Percentiles rank a stretch among this genome's conserved stretches.
These are phyloP conservation scores for Ibidorhyncha struthersii DNA, from an alignment of 2,113 vertebrate species.

Conservation along the genomic window DNA sequence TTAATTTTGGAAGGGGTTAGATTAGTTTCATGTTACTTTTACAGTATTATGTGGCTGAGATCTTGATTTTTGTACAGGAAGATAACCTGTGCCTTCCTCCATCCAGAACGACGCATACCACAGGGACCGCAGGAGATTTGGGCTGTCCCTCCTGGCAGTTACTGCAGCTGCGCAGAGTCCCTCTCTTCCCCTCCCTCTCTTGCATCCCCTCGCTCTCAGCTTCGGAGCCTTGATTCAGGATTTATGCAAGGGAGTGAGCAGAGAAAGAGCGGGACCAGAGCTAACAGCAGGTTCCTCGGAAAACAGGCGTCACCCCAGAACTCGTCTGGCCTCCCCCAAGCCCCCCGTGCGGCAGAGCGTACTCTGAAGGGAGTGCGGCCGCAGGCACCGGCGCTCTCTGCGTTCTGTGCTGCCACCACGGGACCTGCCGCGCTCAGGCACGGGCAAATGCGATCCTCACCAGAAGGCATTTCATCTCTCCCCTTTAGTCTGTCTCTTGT, in stretches of 20 bases:
- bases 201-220: no score
- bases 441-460: background rate
- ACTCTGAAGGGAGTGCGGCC: background rate
- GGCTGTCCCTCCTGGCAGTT: background rate
- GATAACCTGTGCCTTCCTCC: background rate
- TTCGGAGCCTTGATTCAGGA: background rate
- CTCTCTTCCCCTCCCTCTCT: background rate
- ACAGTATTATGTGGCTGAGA: background rate
- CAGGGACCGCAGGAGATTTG: background rate
- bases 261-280: background rate
- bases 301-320: no score
- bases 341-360: background rate
- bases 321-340: background rate
- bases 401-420: background rate
- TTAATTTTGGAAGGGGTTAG: background rate
- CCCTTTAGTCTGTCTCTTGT: background rate
- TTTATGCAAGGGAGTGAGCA: background rate
- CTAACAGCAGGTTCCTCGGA: background rate
- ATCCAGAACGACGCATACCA: accelerated
- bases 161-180: background rate
- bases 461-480: background rate
- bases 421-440: background rate
- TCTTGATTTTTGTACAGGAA: no score
- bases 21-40: background rate
- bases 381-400: background rate